phyloP scores from a whole-genome alignment of 2,113 vertebrate genomes.

The Limanda limanda region DNA sequence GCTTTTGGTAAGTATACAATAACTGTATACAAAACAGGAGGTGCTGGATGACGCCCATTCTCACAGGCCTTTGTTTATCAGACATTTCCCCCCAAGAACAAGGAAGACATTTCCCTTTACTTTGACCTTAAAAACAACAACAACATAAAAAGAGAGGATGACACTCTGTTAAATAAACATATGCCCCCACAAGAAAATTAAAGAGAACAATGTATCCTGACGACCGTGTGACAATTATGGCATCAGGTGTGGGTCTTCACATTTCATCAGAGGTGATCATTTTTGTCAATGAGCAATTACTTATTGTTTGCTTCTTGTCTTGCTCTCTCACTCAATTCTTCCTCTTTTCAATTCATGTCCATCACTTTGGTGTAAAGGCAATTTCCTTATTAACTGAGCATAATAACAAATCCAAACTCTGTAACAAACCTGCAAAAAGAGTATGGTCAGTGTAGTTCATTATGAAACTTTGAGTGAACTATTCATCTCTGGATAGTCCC shows the following conservation, averaged over 20 bases:
- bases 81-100: neutral
- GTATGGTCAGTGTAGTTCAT: neutral
- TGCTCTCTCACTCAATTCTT: too few species aligned
- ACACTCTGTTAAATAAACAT: neutral
- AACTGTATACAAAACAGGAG: slow-evolving; percentile 48
- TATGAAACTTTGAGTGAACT: neutral
- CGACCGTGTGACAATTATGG: neutral
- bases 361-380: neutral
- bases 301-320: neutral
- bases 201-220: neutral
- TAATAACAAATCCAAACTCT: neutral
- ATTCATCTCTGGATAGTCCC: too few species aligned
- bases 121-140: neutral
- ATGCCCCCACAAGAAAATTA: neutral
- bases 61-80: slow-evolving; percentile 25
- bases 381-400: neutral
- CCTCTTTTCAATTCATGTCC: neutral
- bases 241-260: neutral
- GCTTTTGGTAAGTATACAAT: neutral
- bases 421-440: neutral
- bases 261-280: neutral
- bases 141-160: neutral
- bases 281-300: neutral
- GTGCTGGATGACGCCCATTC: slow-evolving; percentile 2
- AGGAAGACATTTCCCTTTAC: slow-evolving; percentile 5